phyloP scores from a whole-genome alignment of 2,113 vertebrate genomes.

The Ophthalmolycus amberensis region DNA sequence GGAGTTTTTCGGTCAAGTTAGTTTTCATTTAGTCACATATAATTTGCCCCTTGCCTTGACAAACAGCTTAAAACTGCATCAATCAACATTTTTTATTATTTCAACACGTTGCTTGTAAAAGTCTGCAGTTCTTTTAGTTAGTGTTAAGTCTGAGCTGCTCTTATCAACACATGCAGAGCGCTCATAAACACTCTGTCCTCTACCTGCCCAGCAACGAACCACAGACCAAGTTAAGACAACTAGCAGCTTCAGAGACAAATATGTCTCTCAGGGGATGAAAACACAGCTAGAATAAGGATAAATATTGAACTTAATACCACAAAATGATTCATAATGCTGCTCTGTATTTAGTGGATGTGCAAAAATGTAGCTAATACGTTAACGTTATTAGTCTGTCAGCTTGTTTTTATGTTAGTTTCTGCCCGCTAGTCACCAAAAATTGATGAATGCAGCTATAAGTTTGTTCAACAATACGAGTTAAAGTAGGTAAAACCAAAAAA shows the following conservation, averaged over 20 bases:
- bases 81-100: background rate
- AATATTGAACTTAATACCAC: background rate
- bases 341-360: background rate
- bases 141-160: background rate
- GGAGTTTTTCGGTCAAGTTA: background rate
- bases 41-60: too few species aligned
- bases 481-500: background rate
- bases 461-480: background rate
- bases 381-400: background rate
- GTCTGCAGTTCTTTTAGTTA: background rate
- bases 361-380: background rate
- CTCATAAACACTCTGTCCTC: background rate
- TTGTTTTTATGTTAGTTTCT: background rate
- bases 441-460: too few species aligned
- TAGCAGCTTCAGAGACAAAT: background rate
- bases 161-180: background rate
- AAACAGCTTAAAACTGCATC: background rate
- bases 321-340: background rate
- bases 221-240: background rate
- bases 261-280: background rate
- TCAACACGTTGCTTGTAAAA: background rate
- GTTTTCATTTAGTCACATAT: too few species aligned
- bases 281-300: background rate
- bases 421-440: too few species aligned
- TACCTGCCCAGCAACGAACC: background rate